phyloP scores from a whole-genome alignment of 2,888 invertebrate genomes.

The Neria commutata region DNA sequence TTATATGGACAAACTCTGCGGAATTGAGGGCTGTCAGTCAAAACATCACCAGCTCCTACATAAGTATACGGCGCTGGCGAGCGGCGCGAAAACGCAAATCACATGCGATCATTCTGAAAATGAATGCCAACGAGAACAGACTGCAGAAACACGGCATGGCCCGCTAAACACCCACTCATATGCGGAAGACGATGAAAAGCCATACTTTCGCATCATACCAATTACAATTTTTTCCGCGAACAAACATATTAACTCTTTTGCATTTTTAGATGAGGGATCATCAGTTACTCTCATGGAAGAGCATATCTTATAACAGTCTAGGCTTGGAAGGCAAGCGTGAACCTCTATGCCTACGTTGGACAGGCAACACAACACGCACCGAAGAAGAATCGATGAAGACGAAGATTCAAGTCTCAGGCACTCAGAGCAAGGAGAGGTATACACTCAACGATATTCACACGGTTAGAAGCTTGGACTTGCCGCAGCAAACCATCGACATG shows the following conservation, averaged over 20 bases:
- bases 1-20: too few species aligned
- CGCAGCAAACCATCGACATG: background rate
- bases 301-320: background rate
- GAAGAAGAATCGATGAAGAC: too few species aligned
- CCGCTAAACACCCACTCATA: too few species aligned
- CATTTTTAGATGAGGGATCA: constrained; percentile 6
- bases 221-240: constrained; percentile 8
- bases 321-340: background rate
- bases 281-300: constrained; percentile 2
- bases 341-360: background rate
- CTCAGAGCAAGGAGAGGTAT: background rate
- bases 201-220: constrained; percentile 5
- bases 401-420: too few species aligned
- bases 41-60: too few species aligned
- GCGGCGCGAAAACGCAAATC: too few species aligned
- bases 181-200: too few species aligned
- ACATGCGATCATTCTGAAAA: too few species aligned
- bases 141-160: too few species aligned
- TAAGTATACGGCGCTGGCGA: too few species aligned
- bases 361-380: background rate
- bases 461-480: background rate
- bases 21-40: too few species aligned
- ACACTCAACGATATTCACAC: background rate
- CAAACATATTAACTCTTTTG: background rate
- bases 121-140: too few species aligned